These are phyloP conservation scores for Drosophila mayri DNA, from an alignment of 1,140 invertebrate genomes.

Conservation along the genomic window DNA sequence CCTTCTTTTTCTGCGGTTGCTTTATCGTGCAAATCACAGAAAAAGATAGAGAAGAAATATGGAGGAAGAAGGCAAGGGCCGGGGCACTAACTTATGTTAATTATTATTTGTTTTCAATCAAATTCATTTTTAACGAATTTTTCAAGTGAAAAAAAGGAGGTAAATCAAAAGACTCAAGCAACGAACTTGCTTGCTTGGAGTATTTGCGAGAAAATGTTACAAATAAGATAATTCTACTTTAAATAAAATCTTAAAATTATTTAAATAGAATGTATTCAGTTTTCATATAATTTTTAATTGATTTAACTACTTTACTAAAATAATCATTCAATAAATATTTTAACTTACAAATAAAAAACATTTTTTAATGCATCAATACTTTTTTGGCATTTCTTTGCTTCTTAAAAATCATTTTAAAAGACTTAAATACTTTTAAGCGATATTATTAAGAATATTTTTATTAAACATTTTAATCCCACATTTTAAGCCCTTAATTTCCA, in stretches of 20 bases:
- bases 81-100: too few relatives aligned
- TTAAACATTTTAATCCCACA: neutral
- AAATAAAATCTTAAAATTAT: too few relatives aligned
- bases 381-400: neutral
- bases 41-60: neutral
- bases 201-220: neutral
- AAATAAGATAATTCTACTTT: neutral
- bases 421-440: neutral
- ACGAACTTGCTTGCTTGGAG: constrained; percentile 52
- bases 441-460: neutral
- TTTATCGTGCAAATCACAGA: constrained; percentile 10
- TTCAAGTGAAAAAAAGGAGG: neutral
- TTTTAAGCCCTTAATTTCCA: neutral
- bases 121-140: neutral
- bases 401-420: neutral
- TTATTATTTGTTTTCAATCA: neutral
- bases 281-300: too few relatives aligned
- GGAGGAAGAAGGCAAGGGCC: too few relatives aligned
- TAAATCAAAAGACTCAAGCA: constrained; percentile 69
- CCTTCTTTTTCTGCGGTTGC: constrained; percentile 22
- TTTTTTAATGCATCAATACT: too few relatives aligned
- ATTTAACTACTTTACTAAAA: neutral
- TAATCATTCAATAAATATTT: neutral
- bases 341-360: too few relatives aligned
- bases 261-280: too few relatives aligned